A percentile compares a stretch with the other conserved stretches of the same genome.
These are phyloP conservation scores for Notothenia rossii DNA, from an alignment of 2,113 vertebrate species.

Conservation along the genomic window DNA sequence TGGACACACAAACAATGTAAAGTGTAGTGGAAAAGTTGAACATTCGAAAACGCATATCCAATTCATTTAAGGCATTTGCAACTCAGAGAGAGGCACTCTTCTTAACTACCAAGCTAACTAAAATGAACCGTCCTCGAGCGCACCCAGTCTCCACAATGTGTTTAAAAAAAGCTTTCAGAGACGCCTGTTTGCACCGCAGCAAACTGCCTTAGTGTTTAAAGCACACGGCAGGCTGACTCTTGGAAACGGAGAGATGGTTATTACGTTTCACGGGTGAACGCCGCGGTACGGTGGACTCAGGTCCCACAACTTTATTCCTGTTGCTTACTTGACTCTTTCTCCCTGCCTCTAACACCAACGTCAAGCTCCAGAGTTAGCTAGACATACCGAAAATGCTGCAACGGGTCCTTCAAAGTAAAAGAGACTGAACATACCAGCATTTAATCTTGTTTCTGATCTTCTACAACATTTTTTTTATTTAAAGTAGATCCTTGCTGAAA, in stretches of 20 bases:
- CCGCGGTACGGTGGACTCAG: constrained; percentile 31
- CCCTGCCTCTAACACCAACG: constrained; percentile 13
- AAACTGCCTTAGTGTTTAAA: background rate
- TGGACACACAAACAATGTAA: background rate
- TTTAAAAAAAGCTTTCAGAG: constrained; percentile 25
- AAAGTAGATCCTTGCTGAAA: no score
- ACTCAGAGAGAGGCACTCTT: background rate
- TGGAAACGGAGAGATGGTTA: constrained; percentile 24
- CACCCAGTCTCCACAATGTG: constrained; percentile 67
- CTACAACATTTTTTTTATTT: no score
- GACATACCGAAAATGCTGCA: background rate
- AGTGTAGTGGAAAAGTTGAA: background rate
- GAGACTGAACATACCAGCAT: fast-evolving
- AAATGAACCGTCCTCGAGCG: constrained; percentile 41
- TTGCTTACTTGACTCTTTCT: constrained; percentile 69
- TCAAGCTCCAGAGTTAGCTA: background rate
- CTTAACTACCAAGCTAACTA: constrained; percentile 13
- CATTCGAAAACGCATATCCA: background rate
- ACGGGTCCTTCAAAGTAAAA: constrained; percentile 25
- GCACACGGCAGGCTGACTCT: constrained; percentile 1
- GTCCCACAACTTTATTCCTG: constrained; percentile 83
- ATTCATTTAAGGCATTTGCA: constrained; percentile 71
- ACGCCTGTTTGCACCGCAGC: constrained; percentile 32
- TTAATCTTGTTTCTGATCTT: background rate
- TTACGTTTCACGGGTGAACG: constrained; percentile 47